Evolutionary conservation across 2,888 invertebrate genomes (phyloP), one percentile per base, ranked within the genome.

Genomic region (Apodemia hepburni): DNA sequence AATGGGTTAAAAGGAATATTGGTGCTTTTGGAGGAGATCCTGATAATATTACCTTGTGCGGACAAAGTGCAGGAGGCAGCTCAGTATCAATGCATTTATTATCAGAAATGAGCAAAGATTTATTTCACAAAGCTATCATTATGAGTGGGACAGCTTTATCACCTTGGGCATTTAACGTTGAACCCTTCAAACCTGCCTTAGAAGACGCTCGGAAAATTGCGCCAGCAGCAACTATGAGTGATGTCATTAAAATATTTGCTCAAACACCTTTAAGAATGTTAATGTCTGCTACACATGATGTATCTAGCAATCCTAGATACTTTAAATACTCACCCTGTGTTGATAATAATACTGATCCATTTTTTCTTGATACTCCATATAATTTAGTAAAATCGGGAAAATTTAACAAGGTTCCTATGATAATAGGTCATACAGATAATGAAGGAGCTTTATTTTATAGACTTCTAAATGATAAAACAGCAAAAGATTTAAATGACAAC

Each of bases 61-160:
- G 91, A 0, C 88, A 91, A 49, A 91, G 90, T 51, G 88, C 91
- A 0, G 91, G 91, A 0, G 84, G 83, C 0, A 77, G 81, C n/a
- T 73, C 85, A 0, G 81, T 84, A 0, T 79, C 82, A 0, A 82
- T 88, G 82, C 90, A 87, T 63, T 69, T 90, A 29, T 70, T 90
- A 0, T 84, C 89, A 0, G 78, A 77, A 61, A 67, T 69, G 7
- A 88, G 88, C 65, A 70, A 69, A 66, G 85, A 85, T 58, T 66
- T 91, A 45, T 91, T 88, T 63, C 90, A 91, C 66, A 89, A 88
- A 76, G 77, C 80, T 2, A 81, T 90, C 33, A 71, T 90, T 6
- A 75, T 90, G 70, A 91, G 90, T 58, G 90, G 90, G 7, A 76
- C 79, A 0, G 75, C 83, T 3, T 63, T 89, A 0, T 71, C 84